Evolutionary conservation across 2,797 vertebrate species (phyloP), one percentile per base, ranked within the genome.

Genomic region (Ctenochaetus hawaiiensis): DNA sequence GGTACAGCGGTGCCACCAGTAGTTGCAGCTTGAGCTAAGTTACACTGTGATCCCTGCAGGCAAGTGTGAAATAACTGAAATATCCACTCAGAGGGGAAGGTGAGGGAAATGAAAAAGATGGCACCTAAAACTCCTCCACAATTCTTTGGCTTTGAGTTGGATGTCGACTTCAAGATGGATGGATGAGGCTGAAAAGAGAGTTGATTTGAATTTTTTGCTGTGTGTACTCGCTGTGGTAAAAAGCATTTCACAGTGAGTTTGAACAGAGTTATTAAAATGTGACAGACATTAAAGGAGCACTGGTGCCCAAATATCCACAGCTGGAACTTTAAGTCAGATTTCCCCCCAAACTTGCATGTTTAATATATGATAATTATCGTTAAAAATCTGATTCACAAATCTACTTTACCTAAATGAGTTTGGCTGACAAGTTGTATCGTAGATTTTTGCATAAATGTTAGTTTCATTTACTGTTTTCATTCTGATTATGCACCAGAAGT

Each of bases 61-160:
- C 83, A 30, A 75, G 68, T 83, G 77, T 69, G 82, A 89, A 90
- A 88, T 83, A 83, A 82, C 68, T 61, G 67, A 80, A 85, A 77
- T 72, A 80, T 82, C 82, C 75, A 74, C 77, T 78, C 64, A 65
- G 64, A 77, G 72, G 60, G 72, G 64, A 79, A 80, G 69, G 82
- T 72, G 78, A 57, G 67, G 63, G 62, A 71, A 75, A 80, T 80
- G 60, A 82, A 80, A 81, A 74, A 72, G 58, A 82, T 67, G 64
- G 53, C 72, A 68, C 67, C 62, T 62, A 62, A 71, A 70, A 70
- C 59, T 81, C 71, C 70, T 81, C 69, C 49, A 12, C 78, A 48
- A 26, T n/a, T 69, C 52, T 68, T 49, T 47, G 37, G 51, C 53
- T 39, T 37, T 8, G 48, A 72, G 51, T 20, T 34, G 57, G 43